Evolutionary conservation across 2,888 invertebrate genomes (phyloP).

Genomic region (Lithophane leautieri): DNA sequence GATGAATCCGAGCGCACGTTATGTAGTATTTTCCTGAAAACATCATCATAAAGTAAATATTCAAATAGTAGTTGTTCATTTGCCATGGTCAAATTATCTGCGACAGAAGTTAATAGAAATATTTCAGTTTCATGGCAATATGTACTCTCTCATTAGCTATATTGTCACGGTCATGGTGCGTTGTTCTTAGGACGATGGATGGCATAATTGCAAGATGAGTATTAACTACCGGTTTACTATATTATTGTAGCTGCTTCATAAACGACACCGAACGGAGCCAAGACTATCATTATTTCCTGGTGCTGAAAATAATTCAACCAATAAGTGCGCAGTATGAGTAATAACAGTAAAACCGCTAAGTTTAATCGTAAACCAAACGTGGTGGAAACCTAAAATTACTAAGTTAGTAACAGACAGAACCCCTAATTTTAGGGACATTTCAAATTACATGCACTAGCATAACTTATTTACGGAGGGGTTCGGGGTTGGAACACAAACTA

Average conservation of each 20-base stretch:
- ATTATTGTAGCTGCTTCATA: constrained; percentile 20
- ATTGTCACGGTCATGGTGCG: constrained; percentile 6
- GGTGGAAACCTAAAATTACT: neutral
- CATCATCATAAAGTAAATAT: neutral
- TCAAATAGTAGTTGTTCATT: neutral
- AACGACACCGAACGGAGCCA: constrained; percentile 28
- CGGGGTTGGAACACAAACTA: constrained; percentile 12
- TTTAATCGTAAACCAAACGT: neutral
- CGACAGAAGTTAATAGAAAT: neutral
- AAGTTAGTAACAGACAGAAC: neutral
- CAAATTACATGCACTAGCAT: constrained; percentile 5
- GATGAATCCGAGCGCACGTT: neutral
- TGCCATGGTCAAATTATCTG: neutral
- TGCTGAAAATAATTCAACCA: constrained; percentile 36
- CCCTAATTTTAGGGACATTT: neutral
- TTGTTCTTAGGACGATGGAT: constrained; percentile 23
- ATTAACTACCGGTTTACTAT: constrained; percentile 27
- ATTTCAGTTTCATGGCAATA: neutral
- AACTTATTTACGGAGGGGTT: constrained; percentile 16
- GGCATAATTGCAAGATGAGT: constrained; percentile 33
- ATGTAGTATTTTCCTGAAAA: constrained; percentile 6
- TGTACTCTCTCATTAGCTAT: neutral
- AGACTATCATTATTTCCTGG: constrained; percentile 38
- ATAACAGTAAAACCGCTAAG: neutral
- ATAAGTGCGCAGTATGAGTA: constrained; percentile 10